Evolutionary conservation across 2,113 vertebrate genomes (phyloP).

Genomic region (Phalacrocorax brasilianus): DNA sequence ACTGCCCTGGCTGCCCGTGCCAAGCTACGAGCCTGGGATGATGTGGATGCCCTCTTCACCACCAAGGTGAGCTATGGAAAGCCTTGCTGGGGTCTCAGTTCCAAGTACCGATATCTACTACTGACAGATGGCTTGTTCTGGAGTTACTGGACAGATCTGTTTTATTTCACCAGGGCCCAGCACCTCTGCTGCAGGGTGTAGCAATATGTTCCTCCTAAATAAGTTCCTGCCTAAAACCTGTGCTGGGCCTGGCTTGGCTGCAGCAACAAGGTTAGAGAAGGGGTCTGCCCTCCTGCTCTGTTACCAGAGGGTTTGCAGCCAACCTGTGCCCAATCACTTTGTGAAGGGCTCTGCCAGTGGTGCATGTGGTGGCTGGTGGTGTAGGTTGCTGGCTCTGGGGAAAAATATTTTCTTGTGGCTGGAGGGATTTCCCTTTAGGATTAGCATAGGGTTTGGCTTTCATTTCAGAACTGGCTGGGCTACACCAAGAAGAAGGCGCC

Average conservation of each 20-base stretch:
- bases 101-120: neutral
- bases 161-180: neutral
- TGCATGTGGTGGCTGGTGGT: neutral
- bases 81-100: neutral
- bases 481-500: constrained; percentile 91
- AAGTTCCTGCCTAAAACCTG: neutral
- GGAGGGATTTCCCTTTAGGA: neutral
- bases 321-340: neutral
- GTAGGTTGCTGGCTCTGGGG: accelerated
- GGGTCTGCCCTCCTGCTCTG: neutral
- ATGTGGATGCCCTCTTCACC: constrained; percentile 91
- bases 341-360: neutral
- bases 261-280: neutral
- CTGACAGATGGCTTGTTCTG: neutral
- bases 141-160: neutral
- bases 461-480: constrained; percentile 90
- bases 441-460: neutral
- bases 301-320: neutral
- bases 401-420: neutral
- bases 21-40: constrained; percentile 89
- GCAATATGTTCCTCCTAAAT: neutral
- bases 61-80: constrained; percentile 77
- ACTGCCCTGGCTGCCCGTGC: constrained; percentile 90
- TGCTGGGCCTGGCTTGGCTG: neutral
- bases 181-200: neutral